These are phyloP conservation scores for Hycleus cichorii DNA, from an alignment of 1,140 invertebrate species.

Conservation along the genomic window DNA sequence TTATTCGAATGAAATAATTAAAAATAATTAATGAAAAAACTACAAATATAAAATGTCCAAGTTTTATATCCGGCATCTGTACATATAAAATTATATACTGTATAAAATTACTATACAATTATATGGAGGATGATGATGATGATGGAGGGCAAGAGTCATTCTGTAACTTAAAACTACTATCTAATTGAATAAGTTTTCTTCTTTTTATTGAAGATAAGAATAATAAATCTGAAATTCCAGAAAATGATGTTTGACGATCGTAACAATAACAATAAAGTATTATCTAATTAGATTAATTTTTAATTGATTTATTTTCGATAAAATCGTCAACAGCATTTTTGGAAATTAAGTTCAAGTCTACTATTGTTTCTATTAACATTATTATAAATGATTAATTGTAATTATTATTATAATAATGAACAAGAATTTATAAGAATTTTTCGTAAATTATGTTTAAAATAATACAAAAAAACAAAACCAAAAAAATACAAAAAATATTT, in stretches of 20 bases:
- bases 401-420: constrained; percentile 28
- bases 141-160: no score
- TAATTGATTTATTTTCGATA: background rate
- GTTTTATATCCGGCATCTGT: constrained; percentile 31
- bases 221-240: no score
- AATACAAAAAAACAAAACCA: constrained; percentile 15
- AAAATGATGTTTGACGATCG: no score
- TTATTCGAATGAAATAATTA: no score
- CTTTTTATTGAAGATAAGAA: no score
- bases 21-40: background rate
- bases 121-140: background rate
- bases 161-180: no score
- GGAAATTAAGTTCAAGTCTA: background rate
- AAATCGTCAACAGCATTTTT: background rate
- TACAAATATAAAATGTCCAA: constrained; percentile 20
- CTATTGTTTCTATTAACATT: background rate
- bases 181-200: no score
- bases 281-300: background rate
- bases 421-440: constrained; percentile 23
- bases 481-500: constrained; percentile 29
- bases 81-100: constrained; percentile 24
- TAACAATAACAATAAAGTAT: constrained; percentile 5
- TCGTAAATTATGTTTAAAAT: constrained; percentile 29
- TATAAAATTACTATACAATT: constrained; percentile 15
- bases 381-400: constrained; percentile 31